Base-by-base conservation (phyloP, 2,113 vertebrate genomes). In the Delphinus delphis region DNA sequence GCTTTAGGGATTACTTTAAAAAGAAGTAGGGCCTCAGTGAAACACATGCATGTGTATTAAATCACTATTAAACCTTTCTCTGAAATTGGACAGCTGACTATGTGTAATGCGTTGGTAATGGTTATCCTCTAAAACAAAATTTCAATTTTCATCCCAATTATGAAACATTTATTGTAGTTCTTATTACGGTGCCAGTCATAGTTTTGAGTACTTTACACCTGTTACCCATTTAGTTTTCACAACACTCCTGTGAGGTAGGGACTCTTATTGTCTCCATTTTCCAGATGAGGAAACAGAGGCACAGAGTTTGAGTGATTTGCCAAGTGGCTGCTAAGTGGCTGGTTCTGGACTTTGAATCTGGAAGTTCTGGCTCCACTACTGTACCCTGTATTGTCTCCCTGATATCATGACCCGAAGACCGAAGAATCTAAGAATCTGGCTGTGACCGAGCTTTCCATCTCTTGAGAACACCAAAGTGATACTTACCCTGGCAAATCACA, bases 1-100 rank as follows among this genome's bases (percentile, higher is more conserved):
- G n/a, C 31, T 82, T 86, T 86, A 60, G 68, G 25, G 74, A 92
- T 77, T 70, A 67, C 12, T 88, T 90, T 68, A 13, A n/a, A 65
- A 71, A 60, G 23, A 77, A 41, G 62, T 33, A 60, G 44, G 15
- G 18, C n/a, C 23, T 77, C 28, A 20, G 4, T 28, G 53, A 77
- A 68, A 47, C 11, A 33, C 33, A 8, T 38, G 4, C 28, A 53
- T 31, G 81, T 58, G 23, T 90, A 55, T 65, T 47, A 83, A 73
- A 53, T 76, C 47, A 38, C 15, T 79, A 10, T 41, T 73, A 58
- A 63, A 10, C 50, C 26, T 55, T 74, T 53, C 65, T 94, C 41
- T 80, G 63, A 79, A 91, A 81, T 26, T 73, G 63, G n/a, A 36
- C 55, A 44, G 38, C 47, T 73, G 90, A 79, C 13, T 50, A 10